Evolutionary conservation across 2,888 invertebrate species (phyloP).

Genomic region (Mesorhabditis spiculigera): DNA sequence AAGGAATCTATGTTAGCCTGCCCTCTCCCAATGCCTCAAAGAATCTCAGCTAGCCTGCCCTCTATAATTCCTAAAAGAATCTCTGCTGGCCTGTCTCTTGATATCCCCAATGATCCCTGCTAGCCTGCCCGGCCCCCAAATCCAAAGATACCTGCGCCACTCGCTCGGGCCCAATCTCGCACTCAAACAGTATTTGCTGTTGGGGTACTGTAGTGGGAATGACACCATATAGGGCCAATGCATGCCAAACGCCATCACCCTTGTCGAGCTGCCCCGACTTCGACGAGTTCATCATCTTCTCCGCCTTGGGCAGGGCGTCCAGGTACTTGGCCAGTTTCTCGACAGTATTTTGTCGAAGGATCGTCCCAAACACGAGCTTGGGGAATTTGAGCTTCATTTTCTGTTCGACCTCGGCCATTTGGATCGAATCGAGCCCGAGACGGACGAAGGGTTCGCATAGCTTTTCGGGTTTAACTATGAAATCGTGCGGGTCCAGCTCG

Average conservation of each 20-base stretch:
- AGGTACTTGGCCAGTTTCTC: neutral
- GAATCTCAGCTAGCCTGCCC: no score
- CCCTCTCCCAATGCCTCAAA: no score
- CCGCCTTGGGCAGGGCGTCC: neutral
- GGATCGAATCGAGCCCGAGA: neutral
- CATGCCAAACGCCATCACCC: neutral
- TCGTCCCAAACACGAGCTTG: neutral
- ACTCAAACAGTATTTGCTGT: neutral
- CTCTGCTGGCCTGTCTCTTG: no score
- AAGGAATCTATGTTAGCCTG: no score
- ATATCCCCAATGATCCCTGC: no score
- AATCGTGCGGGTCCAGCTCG: no score
- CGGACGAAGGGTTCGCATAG: neutral
- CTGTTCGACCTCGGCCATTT: neutral
- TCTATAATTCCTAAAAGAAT: no score
- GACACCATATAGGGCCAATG: neutral
- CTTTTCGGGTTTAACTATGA: neutral
- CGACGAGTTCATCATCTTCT: neutral
- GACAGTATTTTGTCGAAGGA: neutral
- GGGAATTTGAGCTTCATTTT: neutral
- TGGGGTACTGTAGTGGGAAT: neutral
- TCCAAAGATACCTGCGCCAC: neutral
- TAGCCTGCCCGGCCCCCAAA: neutral
- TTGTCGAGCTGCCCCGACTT: neutral
- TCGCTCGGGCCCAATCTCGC: neutral